Evolutionary conservation across 2,888 invertebrate species (phyloP).

Genomic region (Anodontia alba): DNA sequence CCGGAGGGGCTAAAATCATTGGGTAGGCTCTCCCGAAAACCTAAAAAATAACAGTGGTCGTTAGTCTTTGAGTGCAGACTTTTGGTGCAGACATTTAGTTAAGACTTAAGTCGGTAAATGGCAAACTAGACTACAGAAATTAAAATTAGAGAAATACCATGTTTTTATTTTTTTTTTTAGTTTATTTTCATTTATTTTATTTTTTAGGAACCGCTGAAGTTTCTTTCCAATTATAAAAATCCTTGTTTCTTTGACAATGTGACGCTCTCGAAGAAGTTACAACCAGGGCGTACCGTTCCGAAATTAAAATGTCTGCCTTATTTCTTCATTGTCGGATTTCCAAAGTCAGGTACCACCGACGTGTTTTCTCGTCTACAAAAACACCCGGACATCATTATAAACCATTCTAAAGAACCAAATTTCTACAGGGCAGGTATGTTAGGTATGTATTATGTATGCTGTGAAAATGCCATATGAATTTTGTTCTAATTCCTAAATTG

Average conservation of each 20-base stretch:
- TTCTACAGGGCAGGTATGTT: conserved; percentile 39
- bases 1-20: too few relatives aligned
- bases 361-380: conserved; percentile 67
- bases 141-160: too few relatives aligned
- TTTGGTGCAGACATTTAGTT: too few relatives aligned
- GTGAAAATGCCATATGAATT: too few relatives aligned
- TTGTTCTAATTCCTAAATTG: too few relatives aligned
- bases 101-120: too few relatives aligned
- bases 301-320: conserved; percentile 91
- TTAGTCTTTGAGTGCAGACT: too few relatives aligned
- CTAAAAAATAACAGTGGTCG: too few relatives aligned
- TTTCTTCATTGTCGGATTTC: conserved; percentile 87
- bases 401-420: conserved; percentile 54
- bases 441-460: background rate
- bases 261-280: background rate
- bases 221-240: conserved; percentile 71
- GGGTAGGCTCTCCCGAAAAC: too few relatives aligned
- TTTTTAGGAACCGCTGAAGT: conserved; percentile 66
- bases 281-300: background rate
- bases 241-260: conserved; percentile 68
- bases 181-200: too few relatives aligned
- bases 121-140: too few relatives aligned
- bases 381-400: conserved; percentile 69
- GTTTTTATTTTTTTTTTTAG: too few relatives aligned
- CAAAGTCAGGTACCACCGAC: conserved; percentile 78